Conservation (phyloP, 1,140 invertebrate species). For the Drosophila lini region DNA sequence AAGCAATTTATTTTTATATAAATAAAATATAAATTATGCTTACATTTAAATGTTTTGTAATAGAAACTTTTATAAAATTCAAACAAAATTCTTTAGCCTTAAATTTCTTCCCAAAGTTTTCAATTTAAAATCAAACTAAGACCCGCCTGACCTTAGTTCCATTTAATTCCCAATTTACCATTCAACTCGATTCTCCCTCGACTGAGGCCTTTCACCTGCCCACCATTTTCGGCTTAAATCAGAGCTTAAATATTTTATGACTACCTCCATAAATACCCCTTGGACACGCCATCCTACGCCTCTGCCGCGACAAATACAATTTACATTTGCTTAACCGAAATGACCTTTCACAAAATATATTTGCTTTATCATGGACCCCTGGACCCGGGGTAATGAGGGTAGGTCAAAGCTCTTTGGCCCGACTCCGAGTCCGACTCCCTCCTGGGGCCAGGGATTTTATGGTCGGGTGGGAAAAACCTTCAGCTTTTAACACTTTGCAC, state of each 20-base stretch:
- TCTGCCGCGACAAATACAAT: slow-evolving; percentile 50
- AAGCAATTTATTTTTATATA: neutral
- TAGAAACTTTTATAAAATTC: too few relatives aligned
- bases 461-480: slow-evolving; percentile 32
- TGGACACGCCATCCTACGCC: slow-evolving; percentile 7
- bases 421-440: neutral
- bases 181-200: slow-evolving; percentile 20
- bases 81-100: too few relatives aligned
- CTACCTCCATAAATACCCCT: slow-evolving; percentile 5
- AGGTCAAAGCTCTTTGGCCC: slow-evolving; percentile 23
- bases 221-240: slow-evolving; percentile 58
- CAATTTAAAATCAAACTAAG: slow-evolving; percentile 1
- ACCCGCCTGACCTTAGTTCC: neutral
- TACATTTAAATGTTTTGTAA: neutral
- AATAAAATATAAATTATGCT: neutral
- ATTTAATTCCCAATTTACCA: slow-evolving; percentile 21
- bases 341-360: slow-evolving; percentile 69
- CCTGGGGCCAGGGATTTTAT: slow-evolving; percentile 10
- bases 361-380: slow-evolving; percentile 44
- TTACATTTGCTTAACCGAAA: slow-evolving; percentile 62
- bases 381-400: slow-evolving; percentile 26
- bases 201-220: slow-evolving; percentile 18
- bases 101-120: too few relatives aligned
- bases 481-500: slow-evolving; percentile 65
- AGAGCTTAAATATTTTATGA: slow-evolving; percentile 71